Evolutionary conservation across 2,797 vertebrate species (phyloP).

Genomic region (Threskiornis aethiopicus): DNA sequence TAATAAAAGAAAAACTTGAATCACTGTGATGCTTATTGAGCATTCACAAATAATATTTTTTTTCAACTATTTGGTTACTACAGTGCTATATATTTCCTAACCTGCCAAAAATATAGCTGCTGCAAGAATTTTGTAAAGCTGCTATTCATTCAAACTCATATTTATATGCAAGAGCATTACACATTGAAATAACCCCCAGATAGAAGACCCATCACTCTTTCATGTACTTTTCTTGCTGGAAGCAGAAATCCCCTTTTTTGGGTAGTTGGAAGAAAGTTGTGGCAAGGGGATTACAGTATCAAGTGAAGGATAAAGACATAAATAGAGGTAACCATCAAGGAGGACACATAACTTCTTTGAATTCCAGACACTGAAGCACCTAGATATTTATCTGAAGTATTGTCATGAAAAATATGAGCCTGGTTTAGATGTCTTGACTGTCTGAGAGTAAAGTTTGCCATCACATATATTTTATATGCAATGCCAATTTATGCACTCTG

Average conservation of each 20-base stretch:
- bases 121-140: not conserved
- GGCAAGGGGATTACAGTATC: not conserved
- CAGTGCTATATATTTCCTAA: not conserved
- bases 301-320: not conserved
- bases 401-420: not conserved
- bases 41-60: not conserved
- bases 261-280: not conserved
- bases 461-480: not conserved
- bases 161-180: not conserved
- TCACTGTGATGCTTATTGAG: not conserved
- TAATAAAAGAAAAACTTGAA: not conserved
- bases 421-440: not conserved
- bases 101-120: not conserved
- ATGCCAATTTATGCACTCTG: not conserved
- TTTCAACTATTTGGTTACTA: not conserved
- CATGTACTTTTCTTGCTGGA: not conserved
- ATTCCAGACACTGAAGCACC: not conserved
- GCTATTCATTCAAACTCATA: not conserved
- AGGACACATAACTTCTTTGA: not conserved
- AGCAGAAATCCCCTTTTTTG: not conserved
- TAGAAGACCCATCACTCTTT: not conserved
- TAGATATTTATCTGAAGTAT: not conserved
- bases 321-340: not conserved
- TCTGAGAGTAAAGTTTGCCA: not conserved
- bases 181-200: not conserved